phyloP scores from a whole-genome alignment of 2,113 vertebrate genomes.

The Willisornis vidua region DNA sequence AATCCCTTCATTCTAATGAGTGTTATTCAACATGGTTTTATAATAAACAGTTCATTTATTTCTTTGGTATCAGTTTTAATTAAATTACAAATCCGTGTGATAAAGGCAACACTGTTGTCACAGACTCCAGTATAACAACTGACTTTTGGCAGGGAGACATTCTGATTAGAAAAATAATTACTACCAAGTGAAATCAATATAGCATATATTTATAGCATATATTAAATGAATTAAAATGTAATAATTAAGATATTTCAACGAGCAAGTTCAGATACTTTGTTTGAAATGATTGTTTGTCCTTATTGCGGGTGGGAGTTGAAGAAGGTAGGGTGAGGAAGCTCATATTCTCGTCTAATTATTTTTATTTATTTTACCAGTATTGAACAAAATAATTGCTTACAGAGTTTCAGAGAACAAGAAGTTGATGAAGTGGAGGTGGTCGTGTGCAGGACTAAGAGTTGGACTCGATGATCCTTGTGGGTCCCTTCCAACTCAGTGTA shows the following conservation, averaged over 20 bases:
- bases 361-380: rapidly evolving
- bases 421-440: neutral
- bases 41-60: slow-evolving; percentile 40
- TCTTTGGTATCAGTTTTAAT: slow-evolving; percentile 35
- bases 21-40: neutral
- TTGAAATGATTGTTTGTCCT: neutral
- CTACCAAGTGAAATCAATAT: slow-evolving; percentile 3
- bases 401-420: neutral
- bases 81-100: slow-evolving; percentile 29
- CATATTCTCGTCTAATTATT: neutral
- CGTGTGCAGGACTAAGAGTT: neutral
- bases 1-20: neutral
- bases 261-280: neutral
- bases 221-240: neutral
- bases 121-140: neutral
- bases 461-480: neutral
- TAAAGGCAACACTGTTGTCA: slow-evolving; percentile 22
- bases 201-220: neutral
- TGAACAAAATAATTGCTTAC: neutral
- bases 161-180: slow-evolving; percentile 47
- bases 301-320: neutral
- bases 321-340: neutral
- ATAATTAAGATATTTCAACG: neutral
- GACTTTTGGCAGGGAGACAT: slow-evolving; percentile 22
- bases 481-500: neutral